Conservation (phyloP, 2,113 vertebrate genomes). For the Raja brachyura region DNA sequence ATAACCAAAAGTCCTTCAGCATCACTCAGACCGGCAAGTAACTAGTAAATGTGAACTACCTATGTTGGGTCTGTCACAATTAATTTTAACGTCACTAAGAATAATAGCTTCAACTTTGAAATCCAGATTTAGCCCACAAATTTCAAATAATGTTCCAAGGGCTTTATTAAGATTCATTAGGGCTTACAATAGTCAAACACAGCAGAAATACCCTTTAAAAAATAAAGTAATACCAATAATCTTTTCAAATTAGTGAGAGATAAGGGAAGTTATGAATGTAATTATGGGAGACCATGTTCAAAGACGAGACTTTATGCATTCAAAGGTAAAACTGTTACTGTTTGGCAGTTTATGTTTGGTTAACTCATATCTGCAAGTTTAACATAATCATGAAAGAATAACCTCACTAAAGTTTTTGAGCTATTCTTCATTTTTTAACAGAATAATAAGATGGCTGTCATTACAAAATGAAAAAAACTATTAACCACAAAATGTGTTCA, state of each 20-base stretch:
- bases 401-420: neutral
- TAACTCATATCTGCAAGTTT: neutral
- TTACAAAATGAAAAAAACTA: neutral
- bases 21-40: no score
- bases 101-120: neutral
- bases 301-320: neutral
- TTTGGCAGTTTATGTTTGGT: no score
- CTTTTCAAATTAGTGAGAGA: conserved; percentile 2
- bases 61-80: neutral
- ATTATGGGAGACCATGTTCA: neutral
- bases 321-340: neutral
- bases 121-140: neutral
- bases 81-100: neutral
- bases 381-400: neutral
- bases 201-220: neutral
- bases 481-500: neutral
- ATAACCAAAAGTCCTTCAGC: neutral
- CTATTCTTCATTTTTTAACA: neutral
- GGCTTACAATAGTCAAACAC: neutral
- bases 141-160: neutral
- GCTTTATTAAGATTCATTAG: neutral
- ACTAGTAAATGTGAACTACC: neutral
- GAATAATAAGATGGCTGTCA: neutral
- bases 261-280: neutral
- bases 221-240: conserved; percentile 14